Evolutionary conservation across 2,113 vertebrate species (phyloP).

Genomic region (Barnardius zonarius): DNA sequence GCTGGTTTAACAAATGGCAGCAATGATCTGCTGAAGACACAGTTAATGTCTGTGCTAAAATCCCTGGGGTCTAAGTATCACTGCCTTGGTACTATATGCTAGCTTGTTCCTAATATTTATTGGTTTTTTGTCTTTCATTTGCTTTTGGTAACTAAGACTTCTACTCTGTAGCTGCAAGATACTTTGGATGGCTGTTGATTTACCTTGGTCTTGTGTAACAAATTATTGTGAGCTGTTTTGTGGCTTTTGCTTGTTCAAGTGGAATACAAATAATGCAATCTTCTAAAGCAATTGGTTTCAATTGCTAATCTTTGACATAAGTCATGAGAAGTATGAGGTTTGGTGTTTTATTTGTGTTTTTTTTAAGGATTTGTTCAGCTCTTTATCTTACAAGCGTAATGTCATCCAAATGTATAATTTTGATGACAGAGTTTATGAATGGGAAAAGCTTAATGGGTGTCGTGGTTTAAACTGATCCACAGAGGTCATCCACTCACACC

Average conservation of each 20-base stretch:
- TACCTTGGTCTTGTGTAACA: neutral
- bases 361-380: neutral
- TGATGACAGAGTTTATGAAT: neutral
- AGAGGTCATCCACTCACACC: too few relatives aligned
- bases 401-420: neutral
- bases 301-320: neutral
- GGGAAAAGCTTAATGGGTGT: neutral
- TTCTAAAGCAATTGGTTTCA: neutral
- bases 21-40: neutral
- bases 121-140: slow-evolving; percentile 8
- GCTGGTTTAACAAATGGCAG: neutral
- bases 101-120: neutral
- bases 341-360: neutral
- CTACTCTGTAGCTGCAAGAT: neutral
- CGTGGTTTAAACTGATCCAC: too few relatives aligned
- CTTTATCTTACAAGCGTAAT: neutral
- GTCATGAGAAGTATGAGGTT: neutral
- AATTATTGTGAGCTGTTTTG: slow-evolving; percentile 11
- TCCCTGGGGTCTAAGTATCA: neutral
- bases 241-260: slow-evolving; percentile 11
- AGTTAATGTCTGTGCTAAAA: neutral
- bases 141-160: neutral
- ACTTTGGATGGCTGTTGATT: neutral
- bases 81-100: neutral
- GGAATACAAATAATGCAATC: neutral